Evolutionary conservation across 2,113 vertebrate species (phyloP).

Genomic region (Strix uralensis): DNA sequence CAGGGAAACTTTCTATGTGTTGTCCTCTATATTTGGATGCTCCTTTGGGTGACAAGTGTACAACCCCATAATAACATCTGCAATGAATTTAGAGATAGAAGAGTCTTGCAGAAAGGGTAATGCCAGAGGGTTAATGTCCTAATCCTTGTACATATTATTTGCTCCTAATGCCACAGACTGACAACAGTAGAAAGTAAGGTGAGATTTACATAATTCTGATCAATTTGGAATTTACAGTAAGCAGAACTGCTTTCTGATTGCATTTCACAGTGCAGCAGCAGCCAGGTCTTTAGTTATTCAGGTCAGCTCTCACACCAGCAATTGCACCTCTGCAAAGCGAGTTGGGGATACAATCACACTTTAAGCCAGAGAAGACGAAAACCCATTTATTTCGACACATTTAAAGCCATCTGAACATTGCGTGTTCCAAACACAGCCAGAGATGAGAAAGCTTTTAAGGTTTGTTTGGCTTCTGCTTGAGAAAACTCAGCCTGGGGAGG

Average conservation of each 20-base stretch:
- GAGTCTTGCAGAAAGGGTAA: background rate
- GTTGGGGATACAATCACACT: background rate
- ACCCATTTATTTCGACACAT: background rate
- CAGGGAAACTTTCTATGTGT: background rate
- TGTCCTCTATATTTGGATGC: background rate
- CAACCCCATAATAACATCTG: background rate
- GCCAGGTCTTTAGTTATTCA: constrained; percentile 57
- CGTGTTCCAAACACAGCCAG: background rate
- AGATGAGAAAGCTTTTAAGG: background rate
- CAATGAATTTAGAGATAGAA: background rate
- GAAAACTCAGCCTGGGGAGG: background rate
- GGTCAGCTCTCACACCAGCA: constrained; percentile 69
- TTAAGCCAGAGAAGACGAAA: background rate
- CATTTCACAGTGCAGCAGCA: constrained; percentile 5
- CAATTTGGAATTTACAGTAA: background rate
- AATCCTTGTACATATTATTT: background rate
- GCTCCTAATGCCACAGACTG: background rate
- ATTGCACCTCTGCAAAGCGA: constrained; percentile 30
- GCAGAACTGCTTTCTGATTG: constrained; percentile 1
- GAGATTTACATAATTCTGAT: constrained; percentile 24
- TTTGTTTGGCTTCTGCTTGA: constrained; percentile 13
- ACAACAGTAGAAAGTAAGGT: background rate
- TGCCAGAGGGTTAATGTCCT: background rate
- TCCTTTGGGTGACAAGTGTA: background rate
- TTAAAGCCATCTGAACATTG: background rate